A percentile compares a stretch with the other conserved stretches of the same genome.
Conservation (phyloP, 1,140 invertebrate species). For the Dufourea novaeangliae region DNA sequence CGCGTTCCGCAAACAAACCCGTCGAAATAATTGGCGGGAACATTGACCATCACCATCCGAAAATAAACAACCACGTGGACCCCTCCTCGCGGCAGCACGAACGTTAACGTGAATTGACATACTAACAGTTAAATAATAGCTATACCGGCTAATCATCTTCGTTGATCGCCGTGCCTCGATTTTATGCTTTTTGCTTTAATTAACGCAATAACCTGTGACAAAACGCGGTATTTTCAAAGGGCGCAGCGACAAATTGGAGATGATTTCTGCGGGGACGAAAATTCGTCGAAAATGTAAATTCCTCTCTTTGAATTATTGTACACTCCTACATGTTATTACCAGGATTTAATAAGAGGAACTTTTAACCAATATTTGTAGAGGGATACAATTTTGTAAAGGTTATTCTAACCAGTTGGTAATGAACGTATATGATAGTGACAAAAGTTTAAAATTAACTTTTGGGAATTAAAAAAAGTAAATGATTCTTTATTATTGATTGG, state of each 20-base stretch:
- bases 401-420: too few species aligned
- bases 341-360: too few species aligned
- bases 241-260: background rate
- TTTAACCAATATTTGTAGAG: too few species aligned
- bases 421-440: too few species aligned
- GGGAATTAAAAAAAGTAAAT: too few species aligned
- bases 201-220: slow-evolving; percentile 10
- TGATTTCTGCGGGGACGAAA: background rate
- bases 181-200: slow-evolving; percentile 10
- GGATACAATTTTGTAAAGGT: too few species aligned
- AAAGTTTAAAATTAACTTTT: too few species aligned
- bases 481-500: too few species aligned
- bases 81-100: background rate
- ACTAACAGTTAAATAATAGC: slow-evolving; percentile 36
- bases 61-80: slow-evolving; percentile 14
- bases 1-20: background rate
- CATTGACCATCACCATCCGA: background rate
- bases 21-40: slow-evolving; percentile 33
- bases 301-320: background rate
- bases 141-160: background rate
- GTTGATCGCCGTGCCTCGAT: background rate
- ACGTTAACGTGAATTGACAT: slow-evolving; percentile 28
- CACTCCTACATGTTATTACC: too few species aligned
- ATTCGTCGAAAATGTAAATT: background rate
- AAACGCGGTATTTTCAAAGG: too few species aligned